Percentiles rank a stretch among this genome's conserved stretches.
Conservation (phyloP, 35 echinoderm and acorn worm species). For the Hemicentrotus pulcherrimus region DNA sequence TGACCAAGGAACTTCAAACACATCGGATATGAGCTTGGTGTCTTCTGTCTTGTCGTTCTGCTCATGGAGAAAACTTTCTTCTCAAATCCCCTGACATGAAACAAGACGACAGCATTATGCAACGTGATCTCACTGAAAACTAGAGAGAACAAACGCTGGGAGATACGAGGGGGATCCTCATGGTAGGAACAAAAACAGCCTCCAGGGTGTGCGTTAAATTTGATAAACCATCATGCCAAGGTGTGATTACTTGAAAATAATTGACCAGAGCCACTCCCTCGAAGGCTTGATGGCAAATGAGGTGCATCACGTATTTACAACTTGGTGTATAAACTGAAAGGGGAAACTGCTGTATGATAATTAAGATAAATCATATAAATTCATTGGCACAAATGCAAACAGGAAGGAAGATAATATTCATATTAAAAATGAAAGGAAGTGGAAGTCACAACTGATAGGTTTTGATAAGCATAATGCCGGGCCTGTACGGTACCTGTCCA, state of each 20-base stretch:
- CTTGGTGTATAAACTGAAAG: not conserved
- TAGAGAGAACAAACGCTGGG: not conserved
- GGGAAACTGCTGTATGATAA: not conserved
- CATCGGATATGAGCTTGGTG: not conserved
- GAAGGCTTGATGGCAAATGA: not conserved
- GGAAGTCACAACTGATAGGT: not conserved
- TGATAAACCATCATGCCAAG: not conserved
- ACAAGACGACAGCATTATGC: constrained; percentile 1
- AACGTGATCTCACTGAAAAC: not conserved
- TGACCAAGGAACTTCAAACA: not conserved
- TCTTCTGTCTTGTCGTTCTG: not conserved
- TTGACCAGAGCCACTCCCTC: not conserved
- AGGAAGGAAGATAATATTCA: not conserved
- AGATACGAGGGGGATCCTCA: not conserved
- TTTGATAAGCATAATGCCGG: not conserved
- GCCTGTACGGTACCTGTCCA: no score
- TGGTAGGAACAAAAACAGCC: not conserved
- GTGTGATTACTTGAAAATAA: not conserved
- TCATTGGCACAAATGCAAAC: not conserved
- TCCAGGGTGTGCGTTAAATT: not conserved
- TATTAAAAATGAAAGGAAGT: not conserved
- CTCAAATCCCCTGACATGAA: not conserved
- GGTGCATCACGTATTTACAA: not conserved
- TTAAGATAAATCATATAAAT: not conserved
- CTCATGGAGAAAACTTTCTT: not conserved